Evolutionary conservation across 2,113 vertebrate genomes (phyloP), one percentile per base, ranked within the genome.

Genomic region (Trochalopteron elliotii): DNA sequence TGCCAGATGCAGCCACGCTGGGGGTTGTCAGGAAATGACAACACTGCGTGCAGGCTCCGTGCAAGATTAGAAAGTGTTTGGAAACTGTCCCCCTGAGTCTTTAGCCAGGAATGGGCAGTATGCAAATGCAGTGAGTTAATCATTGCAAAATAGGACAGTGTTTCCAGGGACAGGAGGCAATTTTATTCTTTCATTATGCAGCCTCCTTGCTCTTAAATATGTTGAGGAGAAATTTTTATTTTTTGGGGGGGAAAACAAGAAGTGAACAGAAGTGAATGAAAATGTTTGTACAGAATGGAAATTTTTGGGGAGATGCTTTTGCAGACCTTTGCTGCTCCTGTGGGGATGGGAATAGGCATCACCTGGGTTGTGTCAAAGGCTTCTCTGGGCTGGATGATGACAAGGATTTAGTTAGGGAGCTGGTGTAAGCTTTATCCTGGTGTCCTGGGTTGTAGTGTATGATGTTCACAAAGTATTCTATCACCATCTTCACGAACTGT

Each of bases 71-170:
- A 61, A 85, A 93, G 68, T 55, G 71, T 70, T 93, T 76, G 94
- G 75, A 59, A 95, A 88, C 57, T 37, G 60, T 92, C 33, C 92
- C 70, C 88, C 22, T 18, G 87, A 88, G 85, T 61, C 87, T 87
- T 85, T 47, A 90, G 50, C 78, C 85, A 83, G 60, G 74, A 69
- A 79, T 35, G 93, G 93, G 55, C 90, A 94, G 55, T 44, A 80
- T 93, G 87, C 78, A 96, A 95, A 94, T 76, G 35, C 59, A 59
- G 78, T 2, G 5, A 87, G 89, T 93, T 85, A 96, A 94, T 93
- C 78, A 82, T 31, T 74, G 91, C 78, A 90, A 93, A 97, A 91
- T 74, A 88, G 79, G 85, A 17, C 59, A 72, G 55, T 21, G 3
- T 83, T 97, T 57, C 94, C 68, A 93, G 88, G 75, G 71, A 49